Base-by-base conservation (phyloP, 2,797 vertebrate species). In the Notolabrus celidotus region DNA sequence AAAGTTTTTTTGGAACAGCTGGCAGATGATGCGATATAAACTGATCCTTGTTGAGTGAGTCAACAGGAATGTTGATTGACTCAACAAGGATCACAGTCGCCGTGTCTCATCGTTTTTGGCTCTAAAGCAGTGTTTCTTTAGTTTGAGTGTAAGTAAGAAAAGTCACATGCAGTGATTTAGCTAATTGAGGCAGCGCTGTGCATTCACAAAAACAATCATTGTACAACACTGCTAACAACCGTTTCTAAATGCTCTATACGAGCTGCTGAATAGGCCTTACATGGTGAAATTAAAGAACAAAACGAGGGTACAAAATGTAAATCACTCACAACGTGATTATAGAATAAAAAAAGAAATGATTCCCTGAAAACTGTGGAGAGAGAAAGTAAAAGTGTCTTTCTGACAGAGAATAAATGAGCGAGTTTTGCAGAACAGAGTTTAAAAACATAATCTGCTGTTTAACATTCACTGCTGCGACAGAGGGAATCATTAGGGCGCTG, bases 401-500 rank as follows among this genome's bases (percentile, higher is more conserved):
- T 41, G 64, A 75, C 31, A 27, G 55, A 51, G 15, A 56, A 46
- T 10, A 67, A 43, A 22, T 16, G 42, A 70, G 20, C 33, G 20
- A 46, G 62, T 74, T 52, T 66, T 49, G 58, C 69, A 67, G 20
- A 42, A 10, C 31, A 25, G 34, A 58, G 49, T 31, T 57, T 51
- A 59, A 43, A 54, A 20, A 41, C 50, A 51, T 38, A 61, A 65
- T 72, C 34, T 52, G 20, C 43, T 50, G 49, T 53, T 10, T 38
- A 16, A 17, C 14, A 45, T 64, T 69, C 42, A 56, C 54, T 53
- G 58, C 0, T 29, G 42, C 34, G 45, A 23, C 12, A 19, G 31
- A 41, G 42, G 8, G 31, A 39, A 38, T 65, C 75, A 75, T 76
- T 50, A 60, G 8, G 33, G 31, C 47, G 61, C 45, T 59, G 49